These are phyloP conservation scores for Cephonodes hylas DNA, from an alignment of 2,888 invertebrate genomes.

Conservation along the genomic window DNA sequence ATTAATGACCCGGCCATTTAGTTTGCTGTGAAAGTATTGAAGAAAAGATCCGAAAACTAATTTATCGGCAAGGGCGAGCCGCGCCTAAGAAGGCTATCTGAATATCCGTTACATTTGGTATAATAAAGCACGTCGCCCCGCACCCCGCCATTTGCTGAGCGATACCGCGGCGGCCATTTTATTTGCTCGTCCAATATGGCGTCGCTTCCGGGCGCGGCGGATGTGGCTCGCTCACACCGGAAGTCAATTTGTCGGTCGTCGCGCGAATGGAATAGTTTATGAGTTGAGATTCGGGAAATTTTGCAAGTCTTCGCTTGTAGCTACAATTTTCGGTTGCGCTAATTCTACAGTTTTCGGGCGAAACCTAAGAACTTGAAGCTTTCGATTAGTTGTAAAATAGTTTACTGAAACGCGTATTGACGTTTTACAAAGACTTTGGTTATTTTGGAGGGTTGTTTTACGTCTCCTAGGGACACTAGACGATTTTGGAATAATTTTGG, in stretches of 20 bases:
- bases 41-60: not conserved
- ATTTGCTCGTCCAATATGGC: constrained; percentile 38
- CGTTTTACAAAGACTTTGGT: not conserved
- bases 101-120: not conserved
- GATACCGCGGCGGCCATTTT: constrained; percentile 9
- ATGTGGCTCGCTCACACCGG: constrained; percentile 46
- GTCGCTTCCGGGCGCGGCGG: constrained; percentile 38
- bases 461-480: too few species aligned
- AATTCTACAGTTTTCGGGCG: not conserved
- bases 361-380: not conserved
- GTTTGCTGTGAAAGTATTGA: too few species aligned
- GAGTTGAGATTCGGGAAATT: constrained; percentile 17
- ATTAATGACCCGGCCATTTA: too few species aligned
- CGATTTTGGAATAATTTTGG: too few species aligned
- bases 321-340: not conserved
- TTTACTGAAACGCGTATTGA: not conserved
- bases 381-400: too few species aligned
- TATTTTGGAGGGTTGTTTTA: not conserved
- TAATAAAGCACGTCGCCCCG: constrained; percentile 6
- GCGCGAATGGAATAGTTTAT: constrained; percentile 36
- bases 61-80: not conserved
- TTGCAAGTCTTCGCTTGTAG: constrained; percentile 7
- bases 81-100: not conserved
- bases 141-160: constrained; percentile 12
- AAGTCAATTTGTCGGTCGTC: constrained; percentile 43